Base-by-base conservation (phyloP, 2,797 vertebrate species). In the Tragelaphus oryx region DNA sequence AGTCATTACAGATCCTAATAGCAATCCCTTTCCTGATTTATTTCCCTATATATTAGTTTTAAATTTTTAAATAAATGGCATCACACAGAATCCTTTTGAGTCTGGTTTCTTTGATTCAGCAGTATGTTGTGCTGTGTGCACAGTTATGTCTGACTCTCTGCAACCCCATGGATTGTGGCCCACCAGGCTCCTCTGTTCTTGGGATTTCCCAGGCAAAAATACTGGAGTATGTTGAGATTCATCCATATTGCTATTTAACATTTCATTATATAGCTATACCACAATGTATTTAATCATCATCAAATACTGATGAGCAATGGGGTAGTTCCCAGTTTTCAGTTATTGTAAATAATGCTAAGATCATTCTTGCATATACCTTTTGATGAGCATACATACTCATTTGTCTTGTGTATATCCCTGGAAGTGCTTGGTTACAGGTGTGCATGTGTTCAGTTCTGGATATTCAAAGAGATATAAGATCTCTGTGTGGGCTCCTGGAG, bases 21-120 rank as follows among this genome's bases (percentile, higher is more conserved):
- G 46, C 41, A 62, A 52, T 17, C 20, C 48, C 24, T 50, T 92
- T 89, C 65, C 57, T 65, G 41, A 81, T 78, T 93, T 90, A 14
- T 94, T 92, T 91, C 28, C 30, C 74, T 26, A 18, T 37, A 76
- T 50, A 44, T 94, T 89, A 60, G 17, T 80, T 96, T 93, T 68
- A 75, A 82, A 93, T 33, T 87, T 91, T 87, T 60, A 93, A 91
- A 59, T 89, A 94, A 87, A 48, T 84, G 65, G 24, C 71, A n/a
- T 79, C 83, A 91, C 44, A 94, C 5, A 68, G 50, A 59, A 79
- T 37, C 76, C 52, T 60, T 71, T 89, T 71, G 60, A 68, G 50
- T 62, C 60, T 89, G 76, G 8, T 26, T 91, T 91, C 65, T 81
- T 83, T 93, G 48, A 71, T 46, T 90, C 37, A 90, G 28, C 17